Conservation (phyloP, 2,113 vertebrate genomes). For the Lagopus leucura region DNA sequence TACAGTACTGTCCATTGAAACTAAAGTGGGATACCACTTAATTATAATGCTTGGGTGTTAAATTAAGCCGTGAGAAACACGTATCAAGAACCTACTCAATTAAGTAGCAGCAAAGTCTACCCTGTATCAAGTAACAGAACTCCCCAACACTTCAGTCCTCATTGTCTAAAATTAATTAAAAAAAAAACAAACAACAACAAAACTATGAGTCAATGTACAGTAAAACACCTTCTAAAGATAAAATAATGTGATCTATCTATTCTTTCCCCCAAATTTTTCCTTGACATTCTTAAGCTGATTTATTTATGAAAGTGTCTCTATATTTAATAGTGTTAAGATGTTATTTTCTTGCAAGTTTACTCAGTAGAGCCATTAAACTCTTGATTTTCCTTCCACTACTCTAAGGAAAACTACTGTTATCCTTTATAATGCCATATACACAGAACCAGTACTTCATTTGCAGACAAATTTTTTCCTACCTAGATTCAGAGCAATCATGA, state of each 20-base stretch:
- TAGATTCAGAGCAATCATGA: neutral
- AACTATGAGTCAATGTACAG: neutral
- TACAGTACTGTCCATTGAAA: neutral
- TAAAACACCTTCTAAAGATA: neutral
- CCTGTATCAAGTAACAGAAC: neutral
- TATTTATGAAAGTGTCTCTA: neutral
- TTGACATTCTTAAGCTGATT: neutral
- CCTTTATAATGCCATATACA: neutral
- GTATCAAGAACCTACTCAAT: neutral
- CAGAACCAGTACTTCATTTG: constrained; percentile 31
- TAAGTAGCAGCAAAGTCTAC: neutral
- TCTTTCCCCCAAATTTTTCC: neutral
- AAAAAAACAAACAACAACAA: neutral
- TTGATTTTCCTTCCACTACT: neutral
- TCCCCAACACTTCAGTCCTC: neutral
- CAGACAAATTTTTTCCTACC: constrained; percentile 6
- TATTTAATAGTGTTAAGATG: constrained; percentile 13
- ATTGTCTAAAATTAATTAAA: neutral
- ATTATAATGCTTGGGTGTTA: neutral
- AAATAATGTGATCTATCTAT: neutral
- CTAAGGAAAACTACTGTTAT: constrained; percentile 3
- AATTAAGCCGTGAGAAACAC: neutral
- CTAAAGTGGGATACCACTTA: neutral
- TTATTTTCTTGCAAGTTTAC: neutral
- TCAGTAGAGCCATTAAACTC: constrained; percentile 6